Evolutionary conservation across 2,888 invertebrate genomes (phyloP), one percentile per base, ranked within the genome.

Genomic region (Drosophila ezoana): DNA sequence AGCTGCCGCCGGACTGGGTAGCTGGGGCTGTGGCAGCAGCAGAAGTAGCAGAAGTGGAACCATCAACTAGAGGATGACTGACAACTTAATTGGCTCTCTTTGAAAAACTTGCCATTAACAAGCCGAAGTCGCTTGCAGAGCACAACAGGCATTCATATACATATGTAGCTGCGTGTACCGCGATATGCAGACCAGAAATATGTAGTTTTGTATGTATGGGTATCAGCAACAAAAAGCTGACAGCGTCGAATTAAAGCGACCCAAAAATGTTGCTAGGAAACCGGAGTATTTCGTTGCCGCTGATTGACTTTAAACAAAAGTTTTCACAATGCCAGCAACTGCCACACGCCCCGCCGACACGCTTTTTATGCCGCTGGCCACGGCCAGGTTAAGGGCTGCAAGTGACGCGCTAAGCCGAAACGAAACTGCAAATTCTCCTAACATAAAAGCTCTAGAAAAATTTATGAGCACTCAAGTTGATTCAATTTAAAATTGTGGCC

Each of bases 1-100:
- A 40, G 56, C 47, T 49, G 20, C 9, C n/a, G 57, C 16, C 49
- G 54, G 23, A 40, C 23, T 43, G 72, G 6, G 8, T 28, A 33
- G 44, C 43, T 37, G 61, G 9, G 37, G 28, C 14, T 18, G 40
- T 38, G 23, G 32, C 14, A 18, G 18, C n/a, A n/a, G 40, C 16
- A 57, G 61, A 14, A 47, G 18, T 18, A 11, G 38, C 16, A 52
- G 61, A 38, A 49, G 63, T 23, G 64, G 61, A 47, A 69, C 52
- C 62, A 60, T 64, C 86, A 79, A 51, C 64, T 75, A 65, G 62
- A 65, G 82, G 87, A 70, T 90, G 90, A 90, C 88, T 89, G 90
- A 90, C 90, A 90, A 90, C 83, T 88, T 90, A 90, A 90, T 90
- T 90, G 86, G 86, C 83, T 89, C 90, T 81, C 84, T 86, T 74